Conservation (phyloP, 2,888 invertebrate species). For the Clistopyga incitator region DNA sequence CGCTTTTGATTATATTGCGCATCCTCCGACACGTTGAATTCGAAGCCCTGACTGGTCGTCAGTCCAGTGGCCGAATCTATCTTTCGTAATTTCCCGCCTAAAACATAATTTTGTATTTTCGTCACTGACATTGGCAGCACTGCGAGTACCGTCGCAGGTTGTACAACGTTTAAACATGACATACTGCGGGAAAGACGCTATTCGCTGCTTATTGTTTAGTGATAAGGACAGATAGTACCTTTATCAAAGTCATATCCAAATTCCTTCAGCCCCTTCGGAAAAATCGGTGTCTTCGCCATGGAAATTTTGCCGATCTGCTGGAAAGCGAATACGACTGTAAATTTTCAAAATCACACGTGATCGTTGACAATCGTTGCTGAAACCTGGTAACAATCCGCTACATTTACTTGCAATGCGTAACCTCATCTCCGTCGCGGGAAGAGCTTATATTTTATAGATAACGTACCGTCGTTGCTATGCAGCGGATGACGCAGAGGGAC, state of each 20-base stretch:
- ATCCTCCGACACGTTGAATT: slow-evolving; percentile 88
- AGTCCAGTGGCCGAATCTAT: slow-evolving; percentile 85
- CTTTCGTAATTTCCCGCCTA: slow-evolving; percentile 89
- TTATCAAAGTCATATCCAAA: slow-evolving; percentile 87
- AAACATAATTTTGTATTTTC: slow-evolving; percentile 23
- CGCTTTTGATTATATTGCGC: slow-evolving; percentile 88
- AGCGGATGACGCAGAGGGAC: slow-evolving; percentile 60
- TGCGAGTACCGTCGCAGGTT: neutral
- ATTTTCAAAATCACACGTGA: slow-evolving; percentile 5
- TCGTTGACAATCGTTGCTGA: slow-evolving; percentile 6
- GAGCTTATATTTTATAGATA: slow-evolving; percentile 9
- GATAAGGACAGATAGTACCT: slow-evolving; percentile 80
- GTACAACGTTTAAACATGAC: neutral
- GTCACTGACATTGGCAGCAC: neutral
- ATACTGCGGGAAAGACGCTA: neutral
- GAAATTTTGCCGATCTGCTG: slow-evolving; percentile 52
- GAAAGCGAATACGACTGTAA: slow-evolving; percentile 11
- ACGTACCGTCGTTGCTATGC: slow-evolving; percentile 62
- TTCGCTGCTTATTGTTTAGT: neutral
- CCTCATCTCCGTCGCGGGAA: slow-evolving; percentile 8
- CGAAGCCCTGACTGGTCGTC: slow-evolving; percentile 86
- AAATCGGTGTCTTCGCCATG: slow-evolving; percentile 70
- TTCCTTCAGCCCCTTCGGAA: slow-evolving; percentile 84
- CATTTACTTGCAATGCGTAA: slow-evolving; percentile 30
- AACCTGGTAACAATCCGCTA: neutral